Evolutionary conservation across 2,888 invertebrate genomes (phyloP).

Genomic region (Thereva unica): DNA sequence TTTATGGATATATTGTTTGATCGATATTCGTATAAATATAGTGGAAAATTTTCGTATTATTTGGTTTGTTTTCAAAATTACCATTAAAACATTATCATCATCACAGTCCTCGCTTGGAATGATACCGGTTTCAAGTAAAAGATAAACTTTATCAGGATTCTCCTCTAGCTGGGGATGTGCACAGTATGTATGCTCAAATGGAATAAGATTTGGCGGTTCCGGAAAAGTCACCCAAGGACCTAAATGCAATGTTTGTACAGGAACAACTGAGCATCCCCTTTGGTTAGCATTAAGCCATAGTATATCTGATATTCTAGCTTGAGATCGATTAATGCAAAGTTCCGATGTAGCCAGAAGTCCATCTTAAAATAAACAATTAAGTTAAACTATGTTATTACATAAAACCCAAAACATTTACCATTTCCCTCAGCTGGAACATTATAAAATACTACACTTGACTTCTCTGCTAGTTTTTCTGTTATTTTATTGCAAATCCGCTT

Average conservation of each 20-base stretch:
- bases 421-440: slow-evolving; percentile 60
- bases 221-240: slow-evolving; percentile 62
- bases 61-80: slow-evolving; percentile 40
- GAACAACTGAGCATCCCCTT: slow-evolving; percentile 55
- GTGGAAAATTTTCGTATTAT: neutral
- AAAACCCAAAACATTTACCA: slow-evolving; percentile 45
- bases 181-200: slow-evolving; percentile 48
- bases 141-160: slow-evolving; percentile 47
- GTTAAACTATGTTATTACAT: neutral
- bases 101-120: slow-evolving; percentile 45
- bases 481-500: slow-evolving; percentile 71
- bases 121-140: slow-evolving; percentile 55
- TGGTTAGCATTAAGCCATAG: slow-evolving; percentile 55
- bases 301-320: slow-evolving; percentile 56
- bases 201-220: slow-evolving; percentile 55
- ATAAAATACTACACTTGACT: slow-evolving; percentile 66
- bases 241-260: slow-evolving; percentile 59
- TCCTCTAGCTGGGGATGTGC: slow-evolving; percentile 42
- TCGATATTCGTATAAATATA: neutral
- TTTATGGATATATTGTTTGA: no score
- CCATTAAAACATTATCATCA: slow-evolving; percentile 46
- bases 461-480: slow-evolving; percentile 64
- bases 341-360: slow-evolving; percentile 54
- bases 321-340: slow-evolving; percentile 53
- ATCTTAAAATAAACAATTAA: slow-evolving; percentile 46